Conservation (phyloP, 2,797 vertebrate species). For the Silurus aristotelis region DNA sequence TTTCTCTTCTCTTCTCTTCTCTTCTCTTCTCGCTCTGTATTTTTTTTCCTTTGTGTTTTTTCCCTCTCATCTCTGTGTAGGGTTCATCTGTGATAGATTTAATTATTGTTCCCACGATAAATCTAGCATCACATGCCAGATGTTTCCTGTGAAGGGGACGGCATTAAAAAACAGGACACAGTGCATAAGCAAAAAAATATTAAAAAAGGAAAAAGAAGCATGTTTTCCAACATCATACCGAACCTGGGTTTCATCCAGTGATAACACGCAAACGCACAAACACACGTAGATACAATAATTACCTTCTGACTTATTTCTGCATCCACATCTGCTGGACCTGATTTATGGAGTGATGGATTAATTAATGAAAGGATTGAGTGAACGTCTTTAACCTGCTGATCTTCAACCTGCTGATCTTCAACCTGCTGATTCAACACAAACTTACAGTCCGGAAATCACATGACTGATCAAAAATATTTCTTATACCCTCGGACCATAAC, state of each 20-base stretch:
- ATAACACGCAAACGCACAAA: background rate
- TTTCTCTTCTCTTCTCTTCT: conserved; percentile 39
- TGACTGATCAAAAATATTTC: background rate
- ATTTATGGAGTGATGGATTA: background rate
- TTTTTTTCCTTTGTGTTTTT: background rate
- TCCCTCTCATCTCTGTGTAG: conserved; percentile 39
- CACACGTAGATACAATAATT: background rate
- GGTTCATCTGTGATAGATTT: conserved; percentile 53
- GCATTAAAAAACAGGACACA: conserved; percentile 61
- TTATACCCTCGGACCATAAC: background rate
- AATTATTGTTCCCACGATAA: conserved; percentile 62
- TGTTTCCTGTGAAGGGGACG: conserved; percentile 70
- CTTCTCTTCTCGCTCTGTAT: background rate
- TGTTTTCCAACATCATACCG: conserved; percentile 43
- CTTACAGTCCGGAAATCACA: conserved; percentile 21
- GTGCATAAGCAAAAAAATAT: background rate
- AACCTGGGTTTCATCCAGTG: conserved; percentile 25
- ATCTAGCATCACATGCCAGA: conserved; percentile 72
- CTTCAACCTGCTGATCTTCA: background rate
- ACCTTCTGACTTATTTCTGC: background rate
- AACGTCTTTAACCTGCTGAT: no score
- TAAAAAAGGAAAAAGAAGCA: conserved; percentile 33
- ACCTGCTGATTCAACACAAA: background rate
- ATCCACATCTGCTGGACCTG: background rate
- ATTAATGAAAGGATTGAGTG: background rate